phyloP scores from a whole-genome alignment of 2,888 invertebrate species.

The Apantesis nais region DNA sequence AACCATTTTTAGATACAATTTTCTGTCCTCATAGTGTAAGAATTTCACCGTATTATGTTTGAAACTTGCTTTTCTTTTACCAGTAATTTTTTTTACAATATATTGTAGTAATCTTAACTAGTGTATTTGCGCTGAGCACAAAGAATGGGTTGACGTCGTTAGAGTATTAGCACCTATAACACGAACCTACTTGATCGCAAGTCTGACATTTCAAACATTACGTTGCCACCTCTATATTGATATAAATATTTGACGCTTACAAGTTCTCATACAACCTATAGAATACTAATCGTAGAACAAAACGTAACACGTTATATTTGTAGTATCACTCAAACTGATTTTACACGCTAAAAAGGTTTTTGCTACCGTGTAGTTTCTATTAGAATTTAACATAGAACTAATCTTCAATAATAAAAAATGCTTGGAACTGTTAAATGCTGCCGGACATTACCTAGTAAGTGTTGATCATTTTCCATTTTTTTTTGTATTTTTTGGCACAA shows the following conservation, averaged over 20 bases:
- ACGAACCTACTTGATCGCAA: neutral
- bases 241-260: neutral
- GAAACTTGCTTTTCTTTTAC: neutral
- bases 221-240: neutral
- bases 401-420: neutral
- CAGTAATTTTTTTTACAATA: neutral
- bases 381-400: neutral
- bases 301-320: neutral
- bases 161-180: neutral
- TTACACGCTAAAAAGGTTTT: too few species aligned
- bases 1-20: neutral
- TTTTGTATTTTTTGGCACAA: neutral
- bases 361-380: neutral
- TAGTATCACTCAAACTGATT: too few species aligned
- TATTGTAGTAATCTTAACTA: too few species aligned
- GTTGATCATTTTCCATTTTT: neutral
- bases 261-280: neutral
- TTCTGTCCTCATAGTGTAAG: neutral
- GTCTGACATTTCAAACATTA: neutral
- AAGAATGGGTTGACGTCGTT: too few species aligned
- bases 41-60: neutral
- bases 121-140: too few species aligned
- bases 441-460: conserved; percentile 2
- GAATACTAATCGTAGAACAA: neutral
- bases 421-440: conserved; percentile 1